Evolutionary conservation across 2,797 vertebrate species (phyloP).

Genomic region (Darevskia nairensis): DNA sequence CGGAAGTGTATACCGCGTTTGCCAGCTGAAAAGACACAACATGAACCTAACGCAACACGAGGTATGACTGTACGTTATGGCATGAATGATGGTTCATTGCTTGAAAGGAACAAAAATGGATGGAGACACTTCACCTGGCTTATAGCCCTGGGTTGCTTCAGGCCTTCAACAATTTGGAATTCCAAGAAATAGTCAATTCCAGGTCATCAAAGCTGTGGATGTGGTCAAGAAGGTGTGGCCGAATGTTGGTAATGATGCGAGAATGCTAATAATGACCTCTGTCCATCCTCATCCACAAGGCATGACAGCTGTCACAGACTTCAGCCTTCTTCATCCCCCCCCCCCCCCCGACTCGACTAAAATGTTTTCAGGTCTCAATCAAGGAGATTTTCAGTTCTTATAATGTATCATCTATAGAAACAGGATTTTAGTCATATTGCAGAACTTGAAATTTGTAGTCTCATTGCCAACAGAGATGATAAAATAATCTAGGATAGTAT

Average conservation of each 20-base stretch:
- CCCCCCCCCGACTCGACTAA: no score
- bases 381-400: neutral
- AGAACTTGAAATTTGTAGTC: neutral
- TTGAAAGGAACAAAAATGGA: neutral
- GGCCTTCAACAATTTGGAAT: neutral
- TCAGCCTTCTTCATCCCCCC: neutral
- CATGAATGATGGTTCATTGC: neutral
- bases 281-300: neutral
- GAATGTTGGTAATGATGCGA: neutral
- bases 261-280: neutral
- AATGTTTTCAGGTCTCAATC: neutral
- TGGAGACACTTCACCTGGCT: neutral
- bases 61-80: neutral
- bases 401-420: neutral
- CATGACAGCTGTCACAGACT: neutral
- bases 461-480: neutral
- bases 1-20: no score
- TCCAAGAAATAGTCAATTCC: neutral
- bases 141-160: neutral
- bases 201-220: neutral
- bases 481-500: neutral
- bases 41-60: no score
- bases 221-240: neutral
- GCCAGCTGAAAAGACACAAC: no score
- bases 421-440: neutral